Base-by-base conservation (phyloP, 2,888 invertebrate species). In the Clistopyga incitator region DNA sequence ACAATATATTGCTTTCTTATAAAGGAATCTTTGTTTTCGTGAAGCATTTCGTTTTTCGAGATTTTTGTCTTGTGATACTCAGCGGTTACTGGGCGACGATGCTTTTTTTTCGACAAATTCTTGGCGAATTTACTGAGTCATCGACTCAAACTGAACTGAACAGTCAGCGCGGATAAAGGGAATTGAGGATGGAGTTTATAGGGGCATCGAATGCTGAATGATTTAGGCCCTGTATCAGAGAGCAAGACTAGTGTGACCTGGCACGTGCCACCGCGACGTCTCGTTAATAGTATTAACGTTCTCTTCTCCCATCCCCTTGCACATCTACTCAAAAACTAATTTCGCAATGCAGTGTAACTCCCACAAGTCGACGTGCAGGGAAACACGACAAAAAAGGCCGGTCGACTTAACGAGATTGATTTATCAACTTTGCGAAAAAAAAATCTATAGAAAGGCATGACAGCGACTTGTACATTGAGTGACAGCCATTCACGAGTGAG, bases 181-280 rank as follows among this genome's bases (percentile, higher is more conserved):
- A n/a, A 38, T 64, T 64, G 79, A 45, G 25, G 59, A n/a, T 50
- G 29, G 45, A 67, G 38, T 74, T 75, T 54, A 38, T 18, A n/a
- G 70, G 70, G 54, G 42, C 70, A 81, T 76, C 64, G 70, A 64
- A 61, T 45, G 61, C 42, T 64, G 84, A 85, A 88, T 88, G 90
- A 90, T 90, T 90, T 88, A 87, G 87, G 84, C 88, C 82, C 81
- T 72, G 85, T 85, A 50, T 70, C 86, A 74, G 2, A 25, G 61
- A 38, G 25, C 13, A 11, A 20, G 29, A 67, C 34, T 38, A 23
- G 54, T 61, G 75, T 70, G 81, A 81, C 77, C 80, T 18, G 86
- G 82, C 90, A 87, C 90, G 90, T 90, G 89, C 84, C 90, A 84
- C 86, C 87, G 87, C 87, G 85, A 88, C 89, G 78, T 47, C 75